Conservation (phyloP, 2,113 vertebrate genomes). For the Solea solea region DNA sequence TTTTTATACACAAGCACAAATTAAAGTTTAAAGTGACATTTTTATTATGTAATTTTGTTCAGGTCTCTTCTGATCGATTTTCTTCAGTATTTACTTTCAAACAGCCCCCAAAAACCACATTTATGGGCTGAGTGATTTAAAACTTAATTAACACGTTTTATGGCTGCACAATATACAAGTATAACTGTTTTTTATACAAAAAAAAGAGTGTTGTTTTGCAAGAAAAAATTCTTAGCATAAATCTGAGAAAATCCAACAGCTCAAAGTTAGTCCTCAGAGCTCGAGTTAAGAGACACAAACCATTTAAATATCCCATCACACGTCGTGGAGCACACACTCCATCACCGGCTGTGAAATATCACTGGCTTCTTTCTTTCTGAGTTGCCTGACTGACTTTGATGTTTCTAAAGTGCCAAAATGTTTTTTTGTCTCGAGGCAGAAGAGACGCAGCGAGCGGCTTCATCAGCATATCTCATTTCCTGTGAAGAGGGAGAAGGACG, state of each 20-base stretch:
- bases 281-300: background rate
- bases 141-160: background rate
- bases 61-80: conserved; percentile 1
- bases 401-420: conserved; percentile 36
- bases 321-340: conserved; percentile 1
- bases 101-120: background rate
- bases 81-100: background rate
- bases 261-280: background rate
- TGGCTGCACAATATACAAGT: background rate
- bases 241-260: background rate
- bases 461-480: conserved; percentile 53
- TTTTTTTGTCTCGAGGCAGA: conserved; percentile 30
- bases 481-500: conserved; percentile 10
- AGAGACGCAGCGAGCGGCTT: conserved; percentile 32
- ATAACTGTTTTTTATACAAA: background rate
- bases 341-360: conserved; percentile 17
- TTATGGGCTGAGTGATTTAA: background rate
- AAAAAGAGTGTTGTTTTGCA: background rate
- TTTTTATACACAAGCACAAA: too few relatives aligned
- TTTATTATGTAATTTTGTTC: background rate
- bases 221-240: background rate
- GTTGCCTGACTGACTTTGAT: conserved; percentile 45
- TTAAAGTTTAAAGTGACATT: too few relatives aligned
- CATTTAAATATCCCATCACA: conserved; percentile 4
- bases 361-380: background rate